Percentiles rank a stretch among this genome's conserved stretches.
These are phyloP conservation scores for Eubasilissa splendida DNA, from an alignment of 2,888 invertebrate genomes.

Conservation along the genomic window DNA sequence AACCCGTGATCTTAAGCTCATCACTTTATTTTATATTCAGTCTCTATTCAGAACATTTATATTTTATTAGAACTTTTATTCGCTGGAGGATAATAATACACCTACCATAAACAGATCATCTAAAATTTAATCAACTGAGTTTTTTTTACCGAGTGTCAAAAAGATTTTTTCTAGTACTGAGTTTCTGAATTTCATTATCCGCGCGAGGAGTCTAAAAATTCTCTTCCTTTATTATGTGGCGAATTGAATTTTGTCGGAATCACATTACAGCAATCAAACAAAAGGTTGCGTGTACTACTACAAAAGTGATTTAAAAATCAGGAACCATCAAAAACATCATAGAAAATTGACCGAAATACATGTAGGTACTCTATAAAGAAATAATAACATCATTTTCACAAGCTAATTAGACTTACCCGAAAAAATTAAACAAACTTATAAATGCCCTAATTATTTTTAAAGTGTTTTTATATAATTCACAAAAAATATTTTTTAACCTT, in stretches of 20 bases:
- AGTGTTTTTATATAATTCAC: too few species aligned
- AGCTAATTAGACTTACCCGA: not conserved
- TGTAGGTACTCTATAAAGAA: too few species aligned
- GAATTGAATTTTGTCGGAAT: constrained; percentile 17
- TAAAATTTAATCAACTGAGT: not conserved
- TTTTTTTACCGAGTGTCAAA: not conserved
- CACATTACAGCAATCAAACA: not conserved
- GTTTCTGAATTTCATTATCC: constrained; percentile 19
- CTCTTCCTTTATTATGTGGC: not conserved
- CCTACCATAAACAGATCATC: not conserved
- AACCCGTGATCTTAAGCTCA: too few species aligned
- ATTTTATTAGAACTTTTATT: not conserved
- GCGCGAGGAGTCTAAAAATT: constrained; percentile 8
- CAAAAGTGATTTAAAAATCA: not conserved
- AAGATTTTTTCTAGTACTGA: constrained; percentile 10
- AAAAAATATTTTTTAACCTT: too few species aligned
- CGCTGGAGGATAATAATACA: not conserved
- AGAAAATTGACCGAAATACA: too few species aligned
- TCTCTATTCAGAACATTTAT: too few species aligned
- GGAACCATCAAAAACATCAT: too few species aligned
- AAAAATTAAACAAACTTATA: not conserved
- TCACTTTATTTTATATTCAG: too few species aligned
- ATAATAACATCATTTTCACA: too few species aligned
- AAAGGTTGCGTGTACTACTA: not conserved
- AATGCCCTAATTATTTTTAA: too few species aligned